A percentile compares a stretch with the other conserved stretches of the same genome.
phyloP scores from a whole-genome alignment of 2,113 vertebrate species.

The Myanophis thanlyinensis region DNA sequence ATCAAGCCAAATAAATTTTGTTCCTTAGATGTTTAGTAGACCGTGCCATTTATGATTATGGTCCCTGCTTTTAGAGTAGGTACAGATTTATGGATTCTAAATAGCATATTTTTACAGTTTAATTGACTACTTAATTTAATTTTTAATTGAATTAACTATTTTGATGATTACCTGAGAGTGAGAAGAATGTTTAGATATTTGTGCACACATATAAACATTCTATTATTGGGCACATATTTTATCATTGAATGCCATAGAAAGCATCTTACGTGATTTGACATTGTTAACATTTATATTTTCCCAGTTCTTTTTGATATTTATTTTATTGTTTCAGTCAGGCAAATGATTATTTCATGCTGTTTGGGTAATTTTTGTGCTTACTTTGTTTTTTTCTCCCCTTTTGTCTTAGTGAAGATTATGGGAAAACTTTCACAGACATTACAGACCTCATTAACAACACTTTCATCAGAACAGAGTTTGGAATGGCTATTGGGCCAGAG shows the following conservation, averaged over 20 bases:
- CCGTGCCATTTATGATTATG: background rate
- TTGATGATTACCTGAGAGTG: background rate
- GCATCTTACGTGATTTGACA: background rate
- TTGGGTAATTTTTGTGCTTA: background rate
- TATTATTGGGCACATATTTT: background rate
- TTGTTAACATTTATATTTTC: background rate
- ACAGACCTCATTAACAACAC: conserved; percentile 87
- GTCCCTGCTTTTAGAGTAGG: background rate
- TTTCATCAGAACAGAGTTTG: conserved; percentile 88
- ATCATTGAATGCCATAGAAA: background rate
- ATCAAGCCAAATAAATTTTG: background rate
- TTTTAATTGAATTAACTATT: background rate
- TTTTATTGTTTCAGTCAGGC: background rate
- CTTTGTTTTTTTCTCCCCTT: background rate
- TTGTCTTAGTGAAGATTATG: conserved; percentile 83
- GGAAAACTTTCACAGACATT: conserved; percentile 87
- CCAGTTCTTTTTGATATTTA: background rate
- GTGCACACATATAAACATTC: background rate
- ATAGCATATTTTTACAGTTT: background rate
- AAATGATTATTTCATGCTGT: background rate
- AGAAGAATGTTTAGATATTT: background rate
- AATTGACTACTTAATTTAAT: background rate
- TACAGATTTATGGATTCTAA: background rate
- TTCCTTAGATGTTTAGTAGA: background rate
- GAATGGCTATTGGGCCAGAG: conserved; percentile 86